Evolutionary conservation across 2,113 vertebrate genomes (phyloP).

Genomic region (Ageneiosus marmoratus): DNA sequence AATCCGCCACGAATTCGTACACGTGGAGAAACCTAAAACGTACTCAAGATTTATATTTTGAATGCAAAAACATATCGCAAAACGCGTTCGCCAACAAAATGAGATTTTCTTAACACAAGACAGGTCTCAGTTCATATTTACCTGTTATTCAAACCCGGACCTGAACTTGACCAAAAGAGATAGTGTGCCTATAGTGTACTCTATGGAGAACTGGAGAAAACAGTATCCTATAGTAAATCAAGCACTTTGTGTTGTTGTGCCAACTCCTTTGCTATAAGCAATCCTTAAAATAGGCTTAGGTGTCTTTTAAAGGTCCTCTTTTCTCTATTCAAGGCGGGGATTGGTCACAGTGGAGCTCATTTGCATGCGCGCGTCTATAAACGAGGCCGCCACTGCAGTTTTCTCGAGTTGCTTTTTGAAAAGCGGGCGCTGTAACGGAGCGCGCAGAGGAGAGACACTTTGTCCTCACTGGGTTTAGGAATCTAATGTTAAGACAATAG

Average conservation of each 20-base stretch:
- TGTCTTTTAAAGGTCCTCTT: conserved; percentile 69
- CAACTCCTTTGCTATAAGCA: conserved; percentile 73
- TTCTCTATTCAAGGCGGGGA: conserved; percentile 59
- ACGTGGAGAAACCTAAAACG: neutral
- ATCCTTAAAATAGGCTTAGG: conserved; percentile 75
- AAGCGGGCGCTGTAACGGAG: conserved; percentile 9
- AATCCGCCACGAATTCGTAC: neutral
- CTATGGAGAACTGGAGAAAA: conserved; percentile 60
- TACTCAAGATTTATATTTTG: no score
- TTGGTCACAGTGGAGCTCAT: conserved; percentile 78
- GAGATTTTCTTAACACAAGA: neutral
- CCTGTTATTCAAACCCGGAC: neutral
- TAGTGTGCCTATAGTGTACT: neutral
- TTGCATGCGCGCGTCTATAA: conserved; percentile 91
- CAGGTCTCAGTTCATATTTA: neutral
- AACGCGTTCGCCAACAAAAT: neutral
- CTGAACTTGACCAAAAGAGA: neutral
- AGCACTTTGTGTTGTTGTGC: conserved; percentile 64
- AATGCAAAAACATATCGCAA: neutral
- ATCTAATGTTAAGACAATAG: conserved; percentile 27
- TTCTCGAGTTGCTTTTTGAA: conserved; percentile 61
- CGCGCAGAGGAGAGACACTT: conserved; percentile 49
- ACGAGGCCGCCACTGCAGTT: conserved; percentile 75
- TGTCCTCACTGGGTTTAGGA: conserved; percentile 44
- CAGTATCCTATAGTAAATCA: conserved; percentile 64